These are phyloP conservation scores for Lota lota DNA, from an alignment of 2,113 vertebrate species.

Conservation along the genomic window DNA sequence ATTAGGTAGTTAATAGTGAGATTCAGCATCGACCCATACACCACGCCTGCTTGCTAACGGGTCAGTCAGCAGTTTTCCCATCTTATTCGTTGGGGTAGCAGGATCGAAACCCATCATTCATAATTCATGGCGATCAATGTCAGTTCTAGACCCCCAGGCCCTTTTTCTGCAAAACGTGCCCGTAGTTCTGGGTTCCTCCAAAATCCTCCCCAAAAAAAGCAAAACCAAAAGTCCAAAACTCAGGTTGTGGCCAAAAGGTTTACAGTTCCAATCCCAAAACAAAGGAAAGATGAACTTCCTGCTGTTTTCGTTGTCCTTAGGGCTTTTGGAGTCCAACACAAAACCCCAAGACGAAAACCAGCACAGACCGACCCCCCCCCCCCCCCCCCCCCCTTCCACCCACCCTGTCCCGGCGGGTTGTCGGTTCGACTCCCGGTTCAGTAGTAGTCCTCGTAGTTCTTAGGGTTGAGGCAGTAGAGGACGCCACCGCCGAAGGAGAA, in stretches of 20 bases:
- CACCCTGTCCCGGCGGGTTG: neutral
- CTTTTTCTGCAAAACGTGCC: too few species aligned
- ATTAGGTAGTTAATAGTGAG: neutral
- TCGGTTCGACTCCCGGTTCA: conserved; percentile 56
- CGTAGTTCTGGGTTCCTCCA: too few species aligned
- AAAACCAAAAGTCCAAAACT: neutral
- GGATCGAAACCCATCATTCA: too few species aligned
- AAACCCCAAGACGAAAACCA: conserved; percentile 2
- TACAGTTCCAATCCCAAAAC: conserved; percentile 8
- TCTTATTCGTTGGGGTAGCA: neutral
- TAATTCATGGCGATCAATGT: too few species aligned
- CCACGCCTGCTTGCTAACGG: too few species aligned
- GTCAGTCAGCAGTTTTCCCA: neutral
- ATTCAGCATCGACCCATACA: conserved; percentile 2
- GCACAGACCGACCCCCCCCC: neutral
- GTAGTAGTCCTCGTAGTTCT: conserved; percentile 98
- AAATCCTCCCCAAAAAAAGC: too few species aligned
- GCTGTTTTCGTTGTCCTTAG: neutral
- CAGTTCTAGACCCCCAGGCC: too few species aligned
- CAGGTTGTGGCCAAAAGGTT: neutral
- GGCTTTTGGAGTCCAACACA: conserved; percentile 21
- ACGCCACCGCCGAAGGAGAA: conserved; percentile 96
- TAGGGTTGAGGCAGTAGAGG: conserved; percentile 97
- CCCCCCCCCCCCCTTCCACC: too few species aligned
- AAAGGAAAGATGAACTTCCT: neutral